Evolutionary conservation across 2,113 vertebrate genomes (phyloP).

Genomic region (Mus spicilegus): DNA sequence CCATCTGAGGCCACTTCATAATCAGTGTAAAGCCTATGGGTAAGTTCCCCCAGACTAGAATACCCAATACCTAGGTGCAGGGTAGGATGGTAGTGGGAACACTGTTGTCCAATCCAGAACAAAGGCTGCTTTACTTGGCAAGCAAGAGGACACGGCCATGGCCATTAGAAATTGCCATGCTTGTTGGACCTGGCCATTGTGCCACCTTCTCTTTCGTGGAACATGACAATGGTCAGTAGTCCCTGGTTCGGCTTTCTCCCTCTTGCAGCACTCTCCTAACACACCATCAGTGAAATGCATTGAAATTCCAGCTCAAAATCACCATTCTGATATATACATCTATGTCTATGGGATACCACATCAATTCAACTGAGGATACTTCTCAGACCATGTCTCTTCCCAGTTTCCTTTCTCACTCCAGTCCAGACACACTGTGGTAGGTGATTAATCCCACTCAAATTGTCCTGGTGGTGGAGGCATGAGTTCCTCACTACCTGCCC

Average conservation of each 20-base stretch:
- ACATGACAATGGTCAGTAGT: rapidly evolving
- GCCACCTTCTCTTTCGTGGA: neutral
- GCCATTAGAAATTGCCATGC: neutral
- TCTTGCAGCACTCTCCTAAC: neutral
- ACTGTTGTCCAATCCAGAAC: neutral
- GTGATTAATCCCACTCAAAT: too few relatives aligned
- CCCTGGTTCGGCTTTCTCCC: neutral
- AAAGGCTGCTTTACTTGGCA: neutral
- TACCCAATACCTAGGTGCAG: neutral
- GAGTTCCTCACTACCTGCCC: too few relatives aligned
- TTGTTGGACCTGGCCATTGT: neutral
- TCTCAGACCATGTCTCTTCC: neutral
- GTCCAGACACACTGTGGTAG: neutral
- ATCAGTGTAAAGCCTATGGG: neutral
- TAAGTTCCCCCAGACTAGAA: neutral
- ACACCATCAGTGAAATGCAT: neutral
- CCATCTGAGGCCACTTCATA: neutral
- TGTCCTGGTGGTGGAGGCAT: too few relatives aligned
- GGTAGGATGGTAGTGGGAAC: neutral
- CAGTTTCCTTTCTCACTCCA: neutral
- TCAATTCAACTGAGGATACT: neutral
- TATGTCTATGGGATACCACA: neutral
- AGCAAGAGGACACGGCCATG: neutral
- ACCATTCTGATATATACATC: neutral
- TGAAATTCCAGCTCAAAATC: neutral